These are phyloP conservation scores for Cheirogaleus medius DNA, from an alignment of 2,113 vertebrate species.

Conservation along the genomic window DNA sequence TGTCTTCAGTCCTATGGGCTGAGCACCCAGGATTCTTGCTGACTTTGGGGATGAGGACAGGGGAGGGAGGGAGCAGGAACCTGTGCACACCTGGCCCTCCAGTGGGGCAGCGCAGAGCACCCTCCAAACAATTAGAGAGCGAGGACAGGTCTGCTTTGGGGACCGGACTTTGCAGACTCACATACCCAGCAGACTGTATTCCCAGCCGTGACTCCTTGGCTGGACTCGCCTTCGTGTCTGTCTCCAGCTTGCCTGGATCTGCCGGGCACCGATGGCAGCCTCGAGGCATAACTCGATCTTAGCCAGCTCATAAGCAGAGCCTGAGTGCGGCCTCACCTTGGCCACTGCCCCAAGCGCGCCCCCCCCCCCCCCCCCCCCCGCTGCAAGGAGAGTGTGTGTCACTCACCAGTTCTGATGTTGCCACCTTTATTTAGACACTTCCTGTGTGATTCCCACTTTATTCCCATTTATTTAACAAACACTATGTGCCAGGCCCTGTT, in stretches of 20 bases:
- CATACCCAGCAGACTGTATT: accelerated
- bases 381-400: accelerated
- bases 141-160: not conserved
- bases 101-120: accelerated
- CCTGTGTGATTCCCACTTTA: not conserved
- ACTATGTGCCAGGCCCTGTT: accelerated
- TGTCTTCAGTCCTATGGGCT: not conserved
- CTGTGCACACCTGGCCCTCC: accelerated
- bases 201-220: too few relatives aligned
- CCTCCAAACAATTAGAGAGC: not conserved
- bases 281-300: accelerated
- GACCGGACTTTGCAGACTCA: accelerated
- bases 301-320: accelerated
- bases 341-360: accelerated
- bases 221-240: not conserved
- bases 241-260: not conserved
- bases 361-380: not conserved
- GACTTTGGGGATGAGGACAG: not conserved
- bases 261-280: accelerated
- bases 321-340: accelerated
- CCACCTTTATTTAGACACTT: not conserved
- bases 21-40: not conserved
- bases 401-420: accelerated
- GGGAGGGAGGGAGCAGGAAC: accelerated
- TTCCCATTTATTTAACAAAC: not conserved